phyloP scores from a whole-genome alignment of 2,797 vertebrate species.

The Vipera ursinii region DNA sequence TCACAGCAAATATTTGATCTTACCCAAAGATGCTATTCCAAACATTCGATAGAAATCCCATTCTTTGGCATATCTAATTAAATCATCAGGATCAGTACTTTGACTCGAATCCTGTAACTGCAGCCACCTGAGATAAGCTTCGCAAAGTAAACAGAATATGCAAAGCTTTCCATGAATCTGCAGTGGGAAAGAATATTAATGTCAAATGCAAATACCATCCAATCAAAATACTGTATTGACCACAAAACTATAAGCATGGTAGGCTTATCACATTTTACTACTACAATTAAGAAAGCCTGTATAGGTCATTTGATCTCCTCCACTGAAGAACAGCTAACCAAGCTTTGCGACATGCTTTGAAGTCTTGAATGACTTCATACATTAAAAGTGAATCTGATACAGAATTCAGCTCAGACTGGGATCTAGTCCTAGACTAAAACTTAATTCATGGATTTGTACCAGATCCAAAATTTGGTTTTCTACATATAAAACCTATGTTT shows the following conservation, averaged over 20 bases:
- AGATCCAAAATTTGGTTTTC: neutral
- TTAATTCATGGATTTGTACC: neutral
- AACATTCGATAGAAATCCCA: slow-evolving; percentile 98
- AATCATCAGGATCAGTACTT: slow-evolving; percentile 85
- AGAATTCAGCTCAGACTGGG: neutral
- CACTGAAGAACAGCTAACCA: neutral
- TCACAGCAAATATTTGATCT: slow-evolving; percentile 13
- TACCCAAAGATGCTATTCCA: slow-evolving; percentile 87
- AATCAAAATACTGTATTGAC: slow-evolving; percentile 37
- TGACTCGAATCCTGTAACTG: slow-evolving; percentile 83
- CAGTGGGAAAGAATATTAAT: slow-evolving; percentile 46
- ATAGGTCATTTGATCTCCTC: neutral
- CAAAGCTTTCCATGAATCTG: slow-evolving; percentile 97
- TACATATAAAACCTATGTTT: neutral
- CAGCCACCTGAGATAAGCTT: slow-evolving; percentile 93
- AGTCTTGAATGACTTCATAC: neutral
- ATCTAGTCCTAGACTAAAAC: neutral
- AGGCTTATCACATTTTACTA: slow-evolving; percentile 14
- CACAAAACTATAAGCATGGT: neutral
- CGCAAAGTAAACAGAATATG: slow-evolving; percentile 92
- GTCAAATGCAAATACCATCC: slow-evolving; percentile 3
- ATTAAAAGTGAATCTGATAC: neutral
- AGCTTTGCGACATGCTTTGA: neutral
- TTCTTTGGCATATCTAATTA: slow-evolving; percentile 95
- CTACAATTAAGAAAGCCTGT: neutral